These are phyloP conservation scores for Trachelus tabidus DNA, from an alignment of 2,888 invertebrate genomes.

Conservation along the genomic window DNA sequence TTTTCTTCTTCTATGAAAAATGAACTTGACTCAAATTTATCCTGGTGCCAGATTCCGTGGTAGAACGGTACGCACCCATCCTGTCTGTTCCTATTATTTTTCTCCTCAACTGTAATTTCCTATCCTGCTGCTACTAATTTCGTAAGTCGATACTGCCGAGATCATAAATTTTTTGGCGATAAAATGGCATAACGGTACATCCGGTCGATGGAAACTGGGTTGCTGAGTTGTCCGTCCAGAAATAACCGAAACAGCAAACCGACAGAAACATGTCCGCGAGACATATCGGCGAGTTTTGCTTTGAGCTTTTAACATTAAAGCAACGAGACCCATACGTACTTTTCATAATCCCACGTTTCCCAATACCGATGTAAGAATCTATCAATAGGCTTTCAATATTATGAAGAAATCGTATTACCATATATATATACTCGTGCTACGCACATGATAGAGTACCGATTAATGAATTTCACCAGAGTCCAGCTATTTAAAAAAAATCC, in stretches of 20 bases:
- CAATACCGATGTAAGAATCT: not conserved
- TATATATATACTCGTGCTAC: not conserved
- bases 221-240: constrained; percentile 41
- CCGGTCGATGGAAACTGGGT: constrained; percentile 36
- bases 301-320: not conserved
- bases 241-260: constrained; percentile 37
- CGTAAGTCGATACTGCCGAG: not conserved
- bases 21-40: not conserved
- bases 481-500: not conserved
- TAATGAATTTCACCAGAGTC: not conserved
- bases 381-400: not conserved
- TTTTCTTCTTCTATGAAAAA: not conserved
- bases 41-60: too few species aligned
- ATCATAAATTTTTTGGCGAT: constrained; percentile 8
- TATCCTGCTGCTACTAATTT: not conserved
- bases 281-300: constrained; percentile 19
- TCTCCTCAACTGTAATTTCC: not conserved
- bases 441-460: not conserved
- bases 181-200: constrained; percentile 27
- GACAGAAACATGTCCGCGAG: constrained; percentile 42
- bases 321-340: not conserved
- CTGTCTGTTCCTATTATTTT: not conserved
- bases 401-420: not conserved
- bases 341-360: not conserved
- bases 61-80: too few species aligned